Conservation (phyloP, 2,888 invertebrate genomes). For the Lymantria dispar region DNA sequence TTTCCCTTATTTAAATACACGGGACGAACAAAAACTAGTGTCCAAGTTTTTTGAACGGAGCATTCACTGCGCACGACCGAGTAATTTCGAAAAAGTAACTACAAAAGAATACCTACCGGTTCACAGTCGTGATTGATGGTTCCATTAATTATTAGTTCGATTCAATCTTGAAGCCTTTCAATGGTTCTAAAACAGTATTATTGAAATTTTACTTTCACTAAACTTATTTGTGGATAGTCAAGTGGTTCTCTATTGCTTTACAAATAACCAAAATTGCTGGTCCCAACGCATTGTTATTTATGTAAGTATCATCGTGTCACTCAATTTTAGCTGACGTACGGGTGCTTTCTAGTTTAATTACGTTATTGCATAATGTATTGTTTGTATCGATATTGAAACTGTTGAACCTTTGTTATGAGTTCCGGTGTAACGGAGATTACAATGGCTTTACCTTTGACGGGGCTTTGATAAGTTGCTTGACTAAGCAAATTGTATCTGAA, state of each 20-base stretch:
- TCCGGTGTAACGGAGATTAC: constrained; percentile 30
- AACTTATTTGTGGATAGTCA: constrained; percentile 51
- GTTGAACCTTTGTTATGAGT: constrained; percentile 32
- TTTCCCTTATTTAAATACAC: constrained; percentile 15
- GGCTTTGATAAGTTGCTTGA: constrained; percentile 20
- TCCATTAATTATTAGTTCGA: constrained; percentile 68
- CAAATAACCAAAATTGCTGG: constrained; percentile 64
- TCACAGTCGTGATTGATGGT: constrained; percentile 61
- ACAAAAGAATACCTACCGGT: constrained; percentile 40
- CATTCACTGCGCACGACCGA: constrained; percentile 41
- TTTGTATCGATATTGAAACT: constrained; percentile 36
- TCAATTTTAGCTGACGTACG: constrained; percentile 13
- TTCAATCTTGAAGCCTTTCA: constrained; percentile 50
- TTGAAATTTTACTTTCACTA: constrained; percentile 74
- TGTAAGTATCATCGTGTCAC: constrained; percentile 13
- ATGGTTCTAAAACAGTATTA: constrained; percentile 60
- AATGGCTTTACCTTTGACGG: constrained; percentile 18
- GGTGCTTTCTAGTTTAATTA: constrained; percentile 61
- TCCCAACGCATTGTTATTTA: constrained; percentile 34
- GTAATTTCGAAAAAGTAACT: constrained; percentile 40
- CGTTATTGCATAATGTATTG: constrained; percentile 46
- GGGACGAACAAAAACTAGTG: constrained; percentile 10
- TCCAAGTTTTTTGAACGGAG: constrained; percentile 9
- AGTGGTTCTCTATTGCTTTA: constrained; percentile 47
- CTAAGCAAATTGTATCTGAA: constrained; percentile 20